Base-by-base conservation (phyloP, 2,113 vertebrate species). In the Paramisgurnus dabryanus region DNA sequence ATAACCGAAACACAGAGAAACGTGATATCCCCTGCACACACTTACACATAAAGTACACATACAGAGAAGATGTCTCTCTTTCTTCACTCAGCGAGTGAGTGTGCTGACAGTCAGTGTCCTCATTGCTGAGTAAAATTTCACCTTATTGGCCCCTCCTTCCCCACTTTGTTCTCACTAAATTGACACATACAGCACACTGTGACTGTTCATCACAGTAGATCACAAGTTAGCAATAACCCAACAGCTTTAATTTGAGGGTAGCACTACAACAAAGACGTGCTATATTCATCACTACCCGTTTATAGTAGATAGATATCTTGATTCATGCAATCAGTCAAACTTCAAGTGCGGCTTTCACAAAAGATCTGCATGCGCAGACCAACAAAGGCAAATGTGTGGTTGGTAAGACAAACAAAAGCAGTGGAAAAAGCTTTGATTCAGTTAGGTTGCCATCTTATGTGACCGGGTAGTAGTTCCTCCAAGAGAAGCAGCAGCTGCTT, bases 121-220 rank as follows among this genome's bases (percentile, higher is more conserved):
- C 22, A 79, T 69, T 15, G 60, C 45, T 13, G 47, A 73, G 43
- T 64, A 49, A 61, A 53, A 72, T 65, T 27, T 80, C 22, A 74
- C 61, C 50, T 71, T 13, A 60, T 18, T 27, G 81, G 76, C 80
- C 76, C 83, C 74, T 84, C 79, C 79, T 69, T n/a, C 39, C 50
- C 4, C 6, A 41, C 47, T 61, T n/a, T 34, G 49, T 41, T 58
- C 72, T 76, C 70, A 22, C 76, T 82, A 55, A 11, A 60, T 67
- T 34, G n/a, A 78, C 81, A 66, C 81, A 73, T 67, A 40, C 55
- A 71, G 39, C 64, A 55, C 75, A 74, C 34, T 64, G 34, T 43
- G 64, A 13, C 66, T 34, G 10, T 39, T 3, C 40, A 13, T 64
- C 34, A 53, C 47, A 53, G 6, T n/a, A 17, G 27, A 45, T 74